A percentile compares a stretch with the other conserved stretches of the same genome.
These are phyloP conservation scores for Chaetodon trifascialis DNA, from an alignment of 2,113 vertebrate genomes.

Conservation along the genomic window DNA sequence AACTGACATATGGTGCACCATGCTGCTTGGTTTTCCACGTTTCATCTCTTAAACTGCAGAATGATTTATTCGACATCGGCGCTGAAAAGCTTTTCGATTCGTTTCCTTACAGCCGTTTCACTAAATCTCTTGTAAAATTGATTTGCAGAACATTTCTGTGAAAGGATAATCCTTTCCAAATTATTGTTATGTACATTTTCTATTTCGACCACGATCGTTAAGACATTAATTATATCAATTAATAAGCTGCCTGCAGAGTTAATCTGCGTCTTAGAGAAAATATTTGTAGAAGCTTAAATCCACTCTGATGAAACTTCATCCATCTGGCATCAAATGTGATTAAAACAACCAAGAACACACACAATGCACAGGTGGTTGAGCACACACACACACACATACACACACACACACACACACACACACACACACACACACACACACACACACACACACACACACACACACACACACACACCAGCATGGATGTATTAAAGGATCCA, in stretches of 20 bases:
- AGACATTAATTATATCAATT: background rate
- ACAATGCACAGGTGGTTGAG: background rate
- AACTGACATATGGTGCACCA: background rate
- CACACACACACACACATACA: background rate
- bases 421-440: background rate
- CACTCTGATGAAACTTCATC: background rate
- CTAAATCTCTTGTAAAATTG: background rate
- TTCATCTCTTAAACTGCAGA: background rate
- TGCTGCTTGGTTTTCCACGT: background rate
- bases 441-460: background rate
- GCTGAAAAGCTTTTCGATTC: background rate
- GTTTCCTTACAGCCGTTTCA: background rate
- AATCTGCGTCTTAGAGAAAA: background rate
- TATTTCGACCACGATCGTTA: background rate
- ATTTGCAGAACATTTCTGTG: background rate
- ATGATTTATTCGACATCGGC: background rate
- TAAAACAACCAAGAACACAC: conserved; percentile 8
- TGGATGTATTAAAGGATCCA: background rate
- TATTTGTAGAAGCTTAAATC: background rate
- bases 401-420: background rate
- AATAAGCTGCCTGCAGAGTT: background rate
- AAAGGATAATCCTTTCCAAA: background rate
- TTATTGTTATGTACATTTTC: background rate
- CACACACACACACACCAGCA: background rate
- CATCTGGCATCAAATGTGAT: conserved; percentile 8